Percentiles rank a stretch among this genome's conserved stretches.
Conservation (phyloP, 2,888 invertebrate genomes). For the Oligia fasciuncula region DNA sequence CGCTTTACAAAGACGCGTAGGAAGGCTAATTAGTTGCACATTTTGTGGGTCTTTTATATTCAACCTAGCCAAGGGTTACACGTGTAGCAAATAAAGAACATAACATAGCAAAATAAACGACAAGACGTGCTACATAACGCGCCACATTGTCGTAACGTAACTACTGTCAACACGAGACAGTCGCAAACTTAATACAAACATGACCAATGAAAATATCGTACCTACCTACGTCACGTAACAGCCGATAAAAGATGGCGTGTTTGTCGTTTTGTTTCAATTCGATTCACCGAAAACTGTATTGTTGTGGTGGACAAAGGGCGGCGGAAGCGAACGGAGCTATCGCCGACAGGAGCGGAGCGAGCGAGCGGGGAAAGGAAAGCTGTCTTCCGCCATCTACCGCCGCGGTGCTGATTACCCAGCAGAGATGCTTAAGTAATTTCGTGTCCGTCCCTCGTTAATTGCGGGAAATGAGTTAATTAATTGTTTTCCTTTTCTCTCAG, state of each 20-base stretch:
- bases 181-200: conserved; percentile 49
- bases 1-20: conserved; percentile 55
- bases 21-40: conserved; percentile 58
- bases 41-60: conserved; percentile 38
- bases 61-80: conserved; percentile 20
- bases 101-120: conserved; percentile 12
- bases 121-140: conserved; percentile 13
- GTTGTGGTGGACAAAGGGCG: conserved; percentile 76
- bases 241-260: conserved; percentile 57
- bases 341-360: conserved; percentile 70
- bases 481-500: conserved; percentile 85
- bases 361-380: conserved; percentile 80
- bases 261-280: conserved; percentile 63
- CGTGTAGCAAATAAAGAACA: conserved; percentile 37
- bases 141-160: conserved; percentile 35
- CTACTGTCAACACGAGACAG: conserved; percentile 43
- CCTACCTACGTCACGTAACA: conserved; percentile 39
- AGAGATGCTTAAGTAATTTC: conserved; percentile 85
- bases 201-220: conserved; percentile 45
- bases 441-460: conserved; percentile 85
- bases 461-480: conserved; percentile 87
- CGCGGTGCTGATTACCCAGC: conserved; percentile 77
- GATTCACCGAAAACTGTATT: conserved; percentile 70
- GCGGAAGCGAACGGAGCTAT: conserved; percentile 73
- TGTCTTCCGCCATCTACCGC: conserved; percentile 73